A percentile compares a stretch with the other conserved stretches of the same genome.
phyloP scores from a whole-genome alignment of 1,140 invertebrate genomes.

The Zaprionus gabonicus region DNA sequence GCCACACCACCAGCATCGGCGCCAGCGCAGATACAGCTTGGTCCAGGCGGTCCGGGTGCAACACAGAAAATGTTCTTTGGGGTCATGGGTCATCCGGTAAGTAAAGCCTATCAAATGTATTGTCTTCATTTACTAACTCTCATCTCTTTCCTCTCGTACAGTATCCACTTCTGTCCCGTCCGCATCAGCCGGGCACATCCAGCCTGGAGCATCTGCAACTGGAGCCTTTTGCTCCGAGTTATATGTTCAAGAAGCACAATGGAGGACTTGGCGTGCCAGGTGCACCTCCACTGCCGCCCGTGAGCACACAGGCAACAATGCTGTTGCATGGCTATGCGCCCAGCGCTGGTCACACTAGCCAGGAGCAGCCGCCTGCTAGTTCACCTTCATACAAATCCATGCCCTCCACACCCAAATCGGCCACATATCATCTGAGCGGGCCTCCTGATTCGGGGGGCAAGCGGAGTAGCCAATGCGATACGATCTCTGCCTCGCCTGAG shows the following conservation, averaged over 20 bases:
- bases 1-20: constrained; percentile 69
- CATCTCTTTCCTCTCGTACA: constrained; percentile 10
- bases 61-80: constrained; percentile 69
- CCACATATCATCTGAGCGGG: constrained; percentile 62
- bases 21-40: constrained; percentile 61
- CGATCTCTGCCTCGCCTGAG: constrained; percentile 13
- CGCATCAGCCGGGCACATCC: constrained; percentile 52
- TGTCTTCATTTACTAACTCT: not conserved
- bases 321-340: constrained; percentile 70
- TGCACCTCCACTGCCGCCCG: constrained; percentile 51
- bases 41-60: constrained; percentile 39
- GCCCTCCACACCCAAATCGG: constrained; percentile 79
- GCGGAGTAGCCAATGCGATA: constrained; percentile 37
- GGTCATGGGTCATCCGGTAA: constrained; percentile 74
- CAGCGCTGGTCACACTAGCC: constrained; percentile 45
- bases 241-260: constrained; percentile 77
- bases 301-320: constrained; percentile 65
- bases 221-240: constrained; percentile 52
- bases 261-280: constrained; percentile 39
- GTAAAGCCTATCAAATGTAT: not conserved
- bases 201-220: constrained; percentile 65
- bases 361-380: constrained; percentile 57
- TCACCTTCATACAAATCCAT: constrained; percentile 75
- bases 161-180: constrained; percentile 66
- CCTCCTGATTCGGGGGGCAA: constrained; percentile 69